Conservation (phyloP, 2,797 vertebrate species). For the Bucorvus abyssinicus region DNA sequence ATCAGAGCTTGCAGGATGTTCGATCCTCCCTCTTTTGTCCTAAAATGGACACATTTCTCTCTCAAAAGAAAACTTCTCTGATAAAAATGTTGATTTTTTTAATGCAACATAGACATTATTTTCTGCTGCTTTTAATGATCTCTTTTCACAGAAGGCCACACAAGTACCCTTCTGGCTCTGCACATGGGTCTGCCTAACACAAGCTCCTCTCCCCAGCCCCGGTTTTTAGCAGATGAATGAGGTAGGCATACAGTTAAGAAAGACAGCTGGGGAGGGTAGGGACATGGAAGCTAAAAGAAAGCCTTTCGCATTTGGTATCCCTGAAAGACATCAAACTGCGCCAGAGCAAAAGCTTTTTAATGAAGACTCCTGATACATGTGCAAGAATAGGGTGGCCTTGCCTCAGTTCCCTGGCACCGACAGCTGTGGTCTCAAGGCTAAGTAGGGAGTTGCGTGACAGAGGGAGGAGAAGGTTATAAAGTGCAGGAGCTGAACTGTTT, state of each 20-base stretch:
- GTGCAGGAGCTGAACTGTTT: not conserved
- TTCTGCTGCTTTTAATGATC: not conserved
- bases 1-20: not conserved
- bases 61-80: not conserved
- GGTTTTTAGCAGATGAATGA: not conserved
- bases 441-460: not conserved
- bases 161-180: not conserved
- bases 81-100: not conserved
- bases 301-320: not conserved
- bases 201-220: not conserved
- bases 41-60: not conserved
- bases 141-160: not conserved
- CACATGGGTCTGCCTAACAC: not conserved
- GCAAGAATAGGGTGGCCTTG: not conserved
- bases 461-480: not conserved
- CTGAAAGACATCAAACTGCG: not conserved
- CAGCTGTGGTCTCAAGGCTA: not conserved
- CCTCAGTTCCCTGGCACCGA: not conserved
- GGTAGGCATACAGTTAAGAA: not conserved
- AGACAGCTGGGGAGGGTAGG: not conserved
- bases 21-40: not conserved
- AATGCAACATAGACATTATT: not conserved
- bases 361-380: not conserved
- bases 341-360: not conserved
- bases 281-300: not conserved